Evolutionary conservation across 2,888 invertebrate genomes (phyloP), one percentile per base, ranked within the genome.

Genomic region (Branchipolynoe longqiensis): DNA sequence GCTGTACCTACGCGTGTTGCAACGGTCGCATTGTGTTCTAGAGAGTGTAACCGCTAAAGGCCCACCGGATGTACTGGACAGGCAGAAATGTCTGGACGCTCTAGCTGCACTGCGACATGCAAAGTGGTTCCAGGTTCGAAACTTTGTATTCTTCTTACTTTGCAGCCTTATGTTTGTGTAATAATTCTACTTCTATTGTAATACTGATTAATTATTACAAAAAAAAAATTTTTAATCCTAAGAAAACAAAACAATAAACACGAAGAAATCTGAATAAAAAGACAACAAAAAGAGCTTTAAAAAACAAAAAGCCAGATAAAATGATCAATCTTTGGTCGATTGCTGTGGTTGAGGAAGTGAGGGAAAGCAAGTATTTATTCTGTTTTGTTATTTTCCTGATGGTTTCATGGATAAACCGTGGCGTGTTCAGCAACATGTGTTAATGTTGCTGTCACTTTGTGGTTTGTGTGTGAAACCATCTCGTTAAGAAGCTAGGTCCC

Each of bases 81-180:
- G 98, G 96, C 97, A 98, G 96, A 98, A 98, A 96, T 99, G 99
- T 96, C 97, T 99, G 96, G 97, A 98, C 96, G 99, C 99, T 95
- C 97, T 99, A 95, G 99, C 99, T 95, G 98, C 98, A 95, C 97
- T 99, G 95, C 97, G 99, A 96, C 99, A 98, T 96, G 98, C 99
- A 96, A 99, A 99, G 96, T 99, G 99, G 99, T 99, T 99, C 97
- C 99, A 99, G 98, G 98, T 98, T 96, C 95, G 95, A 86, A 64
- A 69, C 64, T 82, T 81, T 82, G 82, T 85, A 78, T 87, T 54
- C 83, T 64, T 84, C 48, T 84, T 90, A 91, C 91, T 92, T 91
- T 91, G 90, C 91, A 91, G 91, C 91, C 91, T 91, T 91, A 91
- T 92, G 87, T 82, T 86, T 41, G 48, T 85, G 73, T 85, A 82